Base-by-base conservation (phyloP, 2,113 vertebrate genomes). In the Malurus cyaneus region DNA sequence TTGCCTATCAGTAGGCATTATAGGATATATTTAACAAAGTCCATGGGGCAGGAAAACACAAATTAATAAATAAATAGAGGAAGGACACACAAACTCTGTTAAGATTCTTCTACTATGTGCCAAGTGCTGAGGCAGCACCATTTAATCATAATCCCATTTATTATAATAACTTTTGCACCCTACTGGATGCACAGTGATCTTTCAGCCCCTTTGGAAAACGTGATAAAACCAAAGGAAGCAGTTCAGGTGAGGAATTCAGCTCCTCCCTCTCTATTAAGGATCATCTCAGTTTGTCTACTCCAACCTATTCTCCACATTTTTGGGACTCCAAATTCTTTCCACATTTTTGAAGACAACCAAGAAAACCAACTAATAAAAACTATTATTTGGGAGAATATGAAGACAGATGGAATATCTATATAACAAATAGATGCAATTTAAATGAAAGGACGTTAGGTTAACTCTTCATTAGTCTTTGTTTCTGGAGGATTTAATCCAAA, bases 131-230 rank as follows among this genome's bases (percentile, higher is more conserved):
- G 44, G 61, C 32, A 54, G 89, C 93, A 92, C 70, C 28, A 71
- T 94, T 87, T 94, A 61, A 86, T 53, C 66, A 57, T 10, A 87
- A 49, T 71, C 29, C 61, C 80, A 86, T 80, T 81, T 87, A 93
- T 86, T 87, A 59, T 26, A 42, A 26, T 47, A 94, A 82, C 85
- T 90, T 72, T 73, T 84, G 79, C 36, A 50, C 59, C 52, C 79
- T 91, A 10, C 21, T 86, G 67, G 14, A 67, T 46, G 56, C 54
- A 71, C 8, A 3, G 64, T 49, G 54, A 95, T 56, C 46, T 92
- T 85, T 87, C 41, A 93, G 46, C 9, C 56, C 69, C 90, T 80
- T 47, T 61, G 59, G 82, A 94, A 96, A 74, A 93, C 4, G 5
- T 53, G 47, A 88, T 79, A 84, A 93, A 96, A 94, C 67, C 61